Conservation (phyloP, 2,113 vertebrate species). For the Corydoras sp. region DNA sequence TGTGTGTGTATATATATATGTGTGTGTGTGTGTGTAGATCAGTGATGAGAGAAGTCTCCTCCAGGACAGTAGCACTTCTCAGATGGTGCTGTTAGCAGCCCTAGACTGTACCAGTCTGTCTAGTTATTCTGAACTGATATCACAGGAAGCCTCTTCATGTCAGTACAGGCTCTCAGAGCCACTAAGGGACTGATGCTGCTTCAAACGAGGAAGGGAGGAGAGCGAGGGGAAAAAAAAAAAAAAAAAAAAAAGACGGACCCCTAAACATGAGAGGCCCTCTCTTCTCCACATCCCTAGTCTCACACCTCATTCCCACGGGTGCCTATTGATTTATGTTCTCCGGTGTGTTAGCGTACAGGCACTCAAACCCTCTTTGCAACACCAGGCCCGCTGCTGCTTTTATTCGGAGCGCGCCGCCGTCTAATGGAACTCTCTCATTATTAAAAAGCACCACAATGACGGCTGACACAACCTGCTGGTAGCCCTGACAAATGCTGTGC, state of each 20-base stretch:
- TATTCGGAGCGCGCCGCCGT: constrained; percentile 39
- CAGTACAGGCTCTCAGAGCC: constrained; percentile 37
- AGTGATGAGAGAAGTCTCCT: constrained; percentile 24
- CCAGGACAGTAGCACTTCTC: constrained; percentile 11
- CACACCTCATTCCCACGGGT: constrained; percentile 55
- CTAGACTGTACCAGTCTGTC: constrained; percentile 12
- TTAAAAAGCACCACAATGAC: constrained; percentile 34
- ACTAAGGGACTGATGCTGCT: constrained; percentile 50
- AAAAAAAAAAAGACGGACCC: constrained; percentile 23
- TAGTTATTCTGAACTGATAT: constrained; percentile 32
- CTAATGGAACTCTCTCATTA: constrained; percentile 46
- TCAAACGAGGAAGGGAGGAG: not conserved
- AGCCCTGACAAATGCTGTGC: constrained; percentile 22
- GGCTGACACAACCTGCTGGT: constrained; percentile 23
- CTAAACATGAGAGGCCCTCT: constrained; percentile 33
- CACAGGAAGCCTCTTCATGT: constrained; percentile 37
- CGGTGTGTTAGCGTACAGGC: constrained; percentile 48
- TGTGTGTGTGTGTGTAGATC: constrained; percentile 1
- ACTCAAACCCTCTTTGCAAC: constrained; percentile 43
- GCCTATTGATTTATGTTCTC: constrained; percentile 51
- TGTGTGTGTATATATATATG: not conserved
- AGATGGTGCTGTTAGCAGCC: constrained; percentile 23
- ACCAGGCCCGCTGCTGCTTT: constrained; percentile 45
- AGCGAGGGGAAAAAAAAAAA: not conserved
- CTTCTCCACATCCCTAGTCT: constrained; percentile 35